phyloP scores from a whole-genome alignment of 1,140 invertebrate genomes.

The Cecropterus lyciades region DNA sequence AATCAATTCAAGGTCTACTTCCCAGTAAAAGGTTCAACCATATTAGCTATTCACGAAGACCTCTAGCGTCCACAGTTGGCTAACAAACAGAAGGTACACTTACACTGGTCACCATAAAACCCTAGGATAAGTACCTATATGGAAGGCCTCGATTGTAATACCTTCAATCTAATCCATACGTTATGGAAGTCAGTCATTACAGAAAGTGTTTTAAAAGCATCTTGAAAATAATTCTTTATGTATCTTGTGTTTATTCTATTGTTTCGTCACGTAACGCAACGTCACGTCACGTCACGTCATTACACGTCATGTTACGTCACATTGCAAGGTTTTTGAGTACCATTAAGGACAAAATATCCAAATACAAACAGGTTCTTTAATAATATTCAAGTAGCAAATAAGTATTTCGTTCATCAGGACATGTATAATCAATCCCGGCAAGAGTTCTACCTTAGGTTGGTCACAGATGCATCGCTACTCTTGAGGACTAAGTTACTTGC shows the following conservation, averaged over 20 bases:
- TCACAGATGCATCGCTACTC: too few species aligned
- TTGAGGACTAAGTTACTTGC: too few species aligned
- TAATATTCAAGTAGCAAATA: too few species aligned
- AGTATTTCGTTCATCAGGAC: too few species aligned
- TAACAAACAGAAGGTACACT: background rate
- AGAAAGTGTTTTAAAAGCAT: slow-evolving; percentile 8
- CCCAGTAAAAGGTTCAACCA: slow-evolving; percentile 67
- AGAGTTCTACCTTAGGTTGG: too few species aligned
- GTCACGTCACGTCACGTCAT: too few species aligned
- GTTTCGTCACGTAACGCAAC: too few species aligned
- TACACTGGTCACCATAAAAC: slow-evolving; percentile 32
- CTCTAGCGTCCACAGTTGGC: background rate
- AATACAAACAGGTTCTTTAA: too few species aligned
- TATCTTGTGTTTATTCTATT: background rate
- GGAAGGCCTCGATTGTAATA: slow-evolving; percentile 24
- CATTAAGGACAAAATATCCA: too few species aligned
- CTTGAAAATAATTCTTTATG: background rate
- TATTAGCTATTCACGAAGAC: slow-evolving; percentile 40
- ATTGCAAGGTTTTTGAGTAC: too few species aligned
- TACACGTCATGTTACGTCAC: too few species aligned
- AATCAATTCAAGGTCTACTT: slow-evolving; percentile 69
- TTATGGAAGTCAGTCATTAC: slow-evolving; percentile 24
- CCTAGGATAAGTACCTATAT: slow-evolving; percentile 26
- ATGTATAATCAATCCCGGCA: too few species aligned
- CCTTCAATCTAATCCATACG: slow-evolving; percentile 27